phyloP scores from a whole-genome alignment of 2,888 invertebrate genomes.

The Eristalinus sepulchralis region DNA sequence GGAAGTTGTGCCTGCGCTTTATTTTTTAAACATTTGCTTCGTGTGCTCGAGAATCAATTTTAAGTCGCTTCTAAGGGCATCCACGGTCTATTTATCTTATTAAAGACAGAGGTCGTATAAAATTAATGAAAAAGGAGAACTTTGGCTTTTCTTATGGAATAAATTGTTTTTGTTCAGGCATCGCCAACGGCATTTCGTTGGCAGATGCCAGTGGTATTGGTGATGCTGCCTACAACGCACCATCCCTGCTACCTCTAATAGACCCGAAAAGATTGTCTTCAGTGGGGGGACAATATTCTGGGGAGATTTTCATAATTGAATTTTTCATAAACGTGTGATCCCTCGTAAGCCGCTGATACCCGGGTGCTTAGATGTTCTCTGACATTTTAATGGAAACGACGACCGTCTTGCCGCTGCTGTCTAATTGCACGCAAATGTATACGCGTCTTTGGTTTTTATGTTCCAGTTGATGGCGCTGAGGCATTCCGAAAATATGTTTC shows the following conservation, averaged over 20 bases:
- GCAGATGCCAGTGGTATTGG: slow-evolving; percentile 31
- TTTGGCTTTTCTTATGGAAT: slow-evolving; percentile 37
- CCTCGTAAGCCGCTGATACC: slow-evolving; percentile 42
- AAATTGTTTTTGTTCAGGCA: slow-evolving; percentile 43
- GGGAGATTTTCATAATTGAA: slow-evolving; percentile 53
- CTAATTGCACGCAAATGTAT: slow-evolving; percentile 43
- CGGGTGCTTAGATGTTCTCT: slow-evolving; percentile 45
- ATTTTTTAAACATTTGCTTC: slow-evolving; percentile 15
- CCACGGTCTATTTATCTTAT: slow-evolving; percentile 62
- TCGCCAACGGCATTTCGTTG: slow-evolving; percentile 24
- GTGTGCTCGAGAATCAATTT: slow-evolving; percentile 50
- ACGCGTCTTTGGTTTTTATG: slow-evolving; percentile 32
- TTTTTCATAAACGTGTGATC: slow-evolving; percentile 63
- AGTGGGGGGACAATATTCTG: slow-evolving; percentile 9
- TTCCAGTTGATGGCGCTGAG: slow-evolving; percentile 20
- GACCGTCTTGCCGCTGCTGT: slow-evolving; percentile 22
- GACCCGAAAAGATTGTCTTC: slow-evolving; percentile 31
- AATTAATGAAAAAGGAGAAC: slow-evolving; percentile 59
- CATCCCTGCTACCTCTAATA: slow-evolving; percentile 17
- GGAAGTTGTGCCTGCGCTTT: slow-evolving; percentile 1
- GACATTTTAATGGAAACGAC: slow-evolving; percentile 33
- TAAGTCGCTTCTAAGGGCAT: slow-evolving; percentile 50
- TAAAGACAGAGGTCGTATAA: slow-evolving; percentile 48
- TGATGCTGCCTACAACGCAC: background rate
- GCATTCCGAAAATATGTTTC: slow-evolving; percentile 36